Evolutionary conservation across 2,888 invertebrate genomes (phyloP).

Genomic region (Rotaria socialis): DNA sequence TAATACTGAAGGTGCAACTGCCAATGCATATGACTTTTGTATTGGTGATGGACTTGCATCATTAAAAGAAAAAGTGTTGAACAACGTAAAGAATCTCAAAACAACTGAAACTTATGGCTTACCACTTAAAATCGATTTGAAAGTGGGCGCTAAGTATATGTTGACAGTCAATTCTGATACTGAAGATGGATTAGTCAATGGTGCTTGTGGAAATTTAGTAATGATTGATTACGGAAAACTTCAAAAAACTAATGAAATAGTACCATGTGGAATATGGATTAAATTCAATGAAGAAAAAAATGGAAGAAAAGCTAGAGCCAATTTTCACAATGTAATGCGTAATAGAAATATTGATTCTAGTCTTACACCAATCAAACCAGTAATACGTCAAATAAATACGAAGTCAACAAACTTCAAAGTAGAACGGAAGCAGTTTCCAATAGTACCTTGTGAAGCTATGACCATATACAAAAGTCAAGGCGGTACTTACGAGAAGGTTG

Average conservation of each 20-base stretch:
- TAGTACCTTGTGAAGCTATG: too few species aligned
- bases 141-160: neutral
- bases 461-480: too few species aligned
- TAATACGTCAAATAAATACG: constrained; percentile 6
- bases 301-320: too few species aligned
- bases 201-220: too few species aligned
- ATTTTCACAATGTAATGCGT: neutral
- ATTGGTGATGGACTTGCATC: neutral
- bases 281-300: too few species aligned
- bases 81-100: too few species aligned
- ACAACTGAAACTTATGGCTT: too few species aligned
- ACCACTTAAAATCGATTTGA: neutral
- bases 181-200: constrained; percentile 1
- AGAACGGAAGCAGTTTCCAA: neutral
- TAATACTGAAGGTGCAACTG: constrained; percentile 19
- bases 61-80: neutral
- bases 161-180: constrained; percentile 1
- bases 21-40: constrained; percentile 20
- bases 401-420: constrained; percentile 3
- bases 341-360: neutral
- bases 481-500: too few species aligned
- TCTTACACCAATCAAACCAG: neutral
- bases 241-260: neutral
- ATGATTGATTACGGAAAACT: too few species aligned
- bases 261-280: neutral